Conservation (phyloP, 2,113 vertebrate genomes). For the Centrocercus urophasianus region DNA sequence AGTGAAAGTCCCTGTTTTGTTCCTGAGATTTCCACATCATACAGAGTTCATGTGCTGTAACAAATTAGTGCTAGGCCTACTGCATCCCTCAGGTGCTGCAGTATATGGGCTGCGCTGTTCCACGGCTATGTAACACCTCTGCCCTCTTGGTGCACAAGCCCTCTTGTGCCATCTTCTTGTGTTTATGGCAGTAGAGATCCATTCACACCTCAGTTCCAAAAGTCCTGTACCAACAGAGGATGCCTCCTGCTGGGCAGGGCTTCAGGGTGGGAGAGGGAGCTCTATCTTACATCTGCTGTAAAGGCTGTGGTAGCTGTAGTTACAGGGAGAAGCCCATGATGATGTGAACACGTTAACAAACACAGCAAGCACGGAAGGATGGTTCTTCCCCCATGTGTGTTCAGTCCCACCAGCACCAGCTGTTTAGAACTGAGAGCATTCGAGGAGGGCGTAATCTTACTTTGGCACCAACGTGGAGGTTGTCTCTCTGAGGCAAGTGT, state of each 20-base stretch:
- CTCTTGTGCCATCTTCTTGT: accelerated
- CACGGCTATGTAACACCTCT: neutral
- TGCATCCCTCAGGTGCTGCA: accelerated
- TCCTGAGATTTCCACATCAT: neutral
- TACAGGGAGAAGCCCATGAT: neutral
- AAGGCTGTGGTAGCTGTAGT: accelerated
- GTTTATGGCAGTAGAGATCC: neutral
- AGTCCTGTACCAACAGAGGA: neutral
- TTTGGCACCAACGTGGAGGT: neutral
- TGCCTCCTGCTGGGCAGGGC: neutral
- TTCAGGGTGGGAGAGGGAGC: neutral
- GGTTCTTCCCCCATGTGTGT: neutral
- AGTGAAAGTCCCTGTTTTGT: neutral
- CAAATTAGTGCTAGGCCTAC: neutral
- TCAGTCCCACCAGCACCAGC: neutral
- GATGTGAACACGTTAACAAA: accelerated
- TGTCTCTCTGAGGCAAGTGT: neutral
- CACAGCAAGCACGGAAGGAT: accelerated
- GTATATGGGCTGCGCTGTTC: neutral
- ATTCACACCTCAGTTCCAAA: neutral
- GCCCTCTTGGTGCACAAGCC: neutral
- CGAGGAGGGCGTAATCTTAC: neutral
- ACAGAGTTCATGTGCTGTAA: neutral
- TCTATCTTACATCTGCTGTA: accelerated
- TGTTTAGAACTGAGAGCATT: accelerated